Conservation (phyloP, 2,797 vertebrate genomes). For the Macroramphosus scolopax region DNA sequence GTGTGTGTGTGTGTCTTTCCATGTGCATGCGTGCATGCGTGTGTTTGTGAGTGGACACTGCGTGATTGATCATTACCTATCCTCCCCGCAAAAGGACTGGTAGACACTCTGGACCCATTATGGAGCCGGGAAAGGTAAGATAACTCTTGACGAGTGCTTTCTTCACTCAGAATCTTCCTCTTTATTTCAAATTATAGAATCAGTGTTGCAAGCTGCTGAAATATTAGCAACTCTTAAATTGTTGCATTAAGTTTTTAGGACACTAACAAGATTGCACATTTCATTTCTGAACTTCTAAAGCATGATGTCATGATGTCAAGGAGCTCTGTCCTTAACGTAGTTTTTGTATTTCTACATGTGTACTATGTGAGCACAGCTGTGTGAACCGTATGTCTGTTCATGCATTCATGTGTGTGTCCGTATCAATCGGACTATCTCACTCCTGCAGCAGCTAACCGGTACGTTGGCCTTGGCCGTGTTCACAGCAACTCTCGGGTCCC, state of each 20-base stretch:
- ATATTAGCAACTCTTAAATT: too few species aligned
- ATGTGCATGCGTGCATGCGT: not conserved
- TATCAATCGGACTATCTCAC: not conserved
- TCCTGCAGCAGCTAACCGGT: conserved; percentile 80
- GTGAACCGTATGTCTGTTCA: conserved; percentile 15
- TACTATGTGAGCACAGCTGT: too few species aligned
- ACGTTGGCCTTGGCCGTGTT: conserved; percentile 86
- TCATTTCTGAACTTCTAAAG: too few species aligned
- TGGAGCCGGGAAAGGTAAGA: conserved; percentile 67
- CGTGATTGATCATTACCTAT: conserved; percentile 71
- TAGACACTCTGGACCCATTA: conserved; percentile 49
- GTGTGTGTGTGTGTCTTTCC: not conserved
- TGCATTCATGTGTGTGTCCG: not conserved
- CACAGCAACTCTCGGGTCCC: conserved; percentile 85
- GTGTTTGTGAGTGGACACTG: conserved; percentile 51
- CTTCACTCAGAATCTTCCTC: not conserved
- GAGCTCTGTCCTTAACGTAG: too few species aligned
- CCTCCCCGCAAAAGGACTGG: conserved; percentile 13
- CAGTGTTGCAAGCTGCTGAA: not conserved
- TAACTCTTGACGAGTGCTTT: too few species aligned
- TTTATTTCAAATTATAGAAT: not conserved
- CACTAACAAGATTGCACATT: too few species aligned
- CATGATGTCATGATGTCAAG: too few species aligned
- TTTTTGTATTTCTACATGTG: too few species aligned
- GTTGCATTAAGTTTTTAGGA: too few species aligned